Percentiles rank a stretch among this genome's conserved stretches.
Evolutionary conservation across 2,888 invertebrate genomes (phyloP).

Genomic region (Congeria kusceri): DNA sequence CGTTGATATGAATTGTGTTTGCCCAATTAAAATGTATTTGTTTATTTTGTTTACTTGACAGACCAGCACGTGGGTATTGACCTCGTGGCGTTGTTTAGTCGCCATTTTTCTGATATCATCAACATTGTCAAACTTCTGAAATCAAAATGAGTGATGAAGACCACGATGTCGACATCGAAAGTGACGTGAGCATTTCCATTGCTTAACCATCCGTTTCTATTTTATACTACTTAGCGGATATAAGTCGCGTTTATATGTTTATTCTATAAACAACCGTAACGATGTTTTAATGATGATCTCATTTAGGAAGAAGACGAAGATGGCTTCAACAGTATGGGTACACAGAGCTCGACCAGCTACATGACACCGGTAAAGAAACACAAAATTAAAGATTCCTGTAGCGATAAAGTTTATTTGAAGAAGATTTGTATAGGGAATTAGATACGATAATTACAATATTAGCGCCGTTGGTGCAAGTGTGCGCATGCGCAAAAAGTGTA

Average conservation of each 20-base stretch:
- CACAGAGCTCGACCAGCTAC: conserved; percentile 69
- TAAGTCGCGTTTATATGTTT: conserved; percentile 10
- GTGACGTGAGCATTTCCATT: conserved; percentile 91
- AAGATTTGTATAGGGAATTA: too few relatives aligned
- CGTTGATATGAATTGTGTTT: too few relatives aligned
- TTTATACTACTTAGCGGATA: conserved; percentile 10
- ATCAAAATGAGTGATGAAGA: conserved; percentile 95
- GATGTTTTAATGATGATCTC: neutral
- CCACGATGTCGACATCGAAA: conserved; percentile 97
- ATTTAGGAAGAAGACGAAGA: conserved; percentile 77
- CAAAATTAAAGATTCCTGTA: too few relatives aligned
- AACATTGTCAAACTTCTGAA: conserved; percentile 25
- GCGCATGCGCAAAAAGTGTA: too few relatives aligned
- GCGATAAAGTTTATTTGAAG: too few relatives aligned
- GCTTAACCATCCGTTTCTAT: neutral
- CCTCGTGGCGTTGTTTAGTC: conserved; percentile 83
- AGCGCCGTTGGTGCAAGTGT: too few relatives aligned
- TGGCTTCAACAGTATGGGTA: conserved; percentile 52
- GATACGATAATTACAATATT: too few relatives aligned
- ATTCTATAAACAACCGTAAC: conserved; percentile 6
- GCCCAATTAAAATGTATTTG: too few relatives aligned
- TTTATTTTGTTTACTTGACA: conserved; percentile 58
- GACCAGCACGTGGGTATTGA: conserved; percentile 75
- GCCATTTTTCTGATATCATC: conserved; percentile 63
- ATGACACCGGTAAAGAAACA: conserved; percentile 72